phyloP scores from a whole-genome alignment of 2,113 vertebrate species.

The Condylura cristata region DNA sequence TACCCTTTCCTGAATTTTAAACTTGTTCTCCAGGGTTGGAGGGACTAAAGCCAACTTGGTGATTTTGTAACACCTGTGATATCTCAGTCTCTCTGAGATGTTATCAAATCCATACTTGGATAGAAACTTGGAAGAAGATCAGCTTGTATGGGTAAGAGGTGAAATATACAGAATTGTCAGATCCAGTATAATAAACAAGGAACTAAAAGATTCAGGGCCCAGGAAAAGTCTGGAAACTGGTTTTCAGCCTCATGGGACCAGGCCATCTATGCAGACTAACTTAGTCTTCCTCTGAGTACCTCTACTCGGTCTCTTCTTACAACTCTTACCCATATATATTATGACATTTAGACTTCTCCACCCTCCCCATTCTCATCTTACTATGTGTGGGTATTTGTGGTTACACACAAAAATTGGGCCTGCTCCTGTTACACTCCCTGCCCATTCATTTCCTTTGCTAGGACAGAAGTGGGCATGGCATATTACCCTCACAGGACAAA shows the following conservation, averaged over 20 bases:
- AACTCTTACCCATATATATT: fast-evolving
- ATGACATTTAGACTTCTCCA: background rate
- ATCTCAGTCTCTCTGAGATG: background rate
- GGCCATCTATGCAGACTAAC: fast-evolving
- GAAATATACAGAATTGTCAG: background rate
- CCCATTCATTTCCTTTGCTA: too few relatives aligned
- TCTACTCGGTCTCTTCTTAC: fast-evolving
- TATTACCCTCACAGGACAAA: background rate
- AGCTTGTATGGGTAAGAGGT: fast-evolving
- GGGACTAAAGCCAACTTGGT: fast-evolving
- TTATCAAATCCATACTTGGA: background rate
- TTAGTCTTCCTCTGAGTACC: too few relatives aligned
- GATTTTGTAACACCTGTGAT: too few relatives aligned
- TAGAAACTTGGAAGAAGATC: background rate
- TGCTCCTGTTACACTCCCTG: fast-evolving
- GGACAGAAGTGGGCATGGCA: fast-evolving
- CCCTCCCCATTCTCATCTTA: background rate
- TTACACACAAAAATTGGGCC: too few relatives aligned
- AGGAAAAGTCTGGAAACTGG: background rate
- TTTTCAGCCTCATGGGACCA: fast-evolving
- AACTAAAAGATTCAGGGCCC: background rate
- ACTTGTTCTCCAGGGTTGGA: too few relatives aligned
- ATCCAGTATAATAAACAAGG: background rate
- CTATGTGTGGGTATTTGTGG: fast-evolving
- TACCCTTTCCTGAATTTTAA: background rate